Base-by-base conservation (phyloP, 2,888 invertebrate genomes). In the Pediacus dermestoides region DNA sequence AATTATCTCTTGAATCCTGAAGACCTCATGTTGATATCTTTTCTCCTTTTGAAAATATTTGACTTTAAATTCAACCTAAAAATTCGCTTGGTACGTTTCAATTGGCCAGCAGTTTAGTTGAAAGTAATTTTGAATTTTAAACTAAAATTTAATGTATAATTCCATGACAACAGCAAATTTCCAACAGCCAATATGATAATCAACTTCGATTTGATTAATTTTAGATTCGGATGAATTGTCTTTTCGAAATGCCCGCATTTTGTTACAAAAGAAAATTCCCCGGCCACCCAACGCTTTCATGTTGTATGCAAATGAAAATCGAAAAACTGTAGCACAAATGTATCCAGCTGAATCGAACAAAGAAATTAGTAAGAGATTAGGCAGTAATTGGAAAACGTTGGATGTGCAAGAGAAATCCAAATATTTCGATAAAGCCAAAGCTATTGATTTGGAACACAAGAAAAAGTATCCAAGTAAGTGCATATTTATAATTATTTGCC, bases 281-380 rank as follows among this genome's bases (percentile, higher is more conserved):
- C 66, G 80, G 23, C 80, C 80, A 2, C 76, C 77, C 1, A 80
- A 80, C 57, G 78, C 79, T 1, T 80, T 80, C 52, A 79, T 80
- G 78, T 64, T 80, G 6, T 80, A 77, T 53, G 78, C 78, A 12
- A 78, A 79, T 55, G 75, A 78, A 45, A 76, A 77, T 70, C 62
- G 80, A 16, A 76, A 76, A 55, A 71, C 72, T 50, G 64, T 79
- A 48, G 76, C 78, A 1, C 64, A 70, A 21, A 67, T 74, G 52
- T 73, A 72, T 62, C 77, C 78, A 0, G 66, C 73, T 8, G 78
- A 78, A 48, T 77, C 76, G 23, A 80, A 79, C 61, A 78, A 78
- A 62, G 76, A 77, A 53, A 78, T 79, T 46, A 78, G 77, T 51
- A 75, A 75, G 52, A 68, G 76, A 55, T 63, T 80, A 36, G 80